Conservation (phyloP, 2,113 vertebrate species). For the Gnathonemus longibarbis region DNA sequence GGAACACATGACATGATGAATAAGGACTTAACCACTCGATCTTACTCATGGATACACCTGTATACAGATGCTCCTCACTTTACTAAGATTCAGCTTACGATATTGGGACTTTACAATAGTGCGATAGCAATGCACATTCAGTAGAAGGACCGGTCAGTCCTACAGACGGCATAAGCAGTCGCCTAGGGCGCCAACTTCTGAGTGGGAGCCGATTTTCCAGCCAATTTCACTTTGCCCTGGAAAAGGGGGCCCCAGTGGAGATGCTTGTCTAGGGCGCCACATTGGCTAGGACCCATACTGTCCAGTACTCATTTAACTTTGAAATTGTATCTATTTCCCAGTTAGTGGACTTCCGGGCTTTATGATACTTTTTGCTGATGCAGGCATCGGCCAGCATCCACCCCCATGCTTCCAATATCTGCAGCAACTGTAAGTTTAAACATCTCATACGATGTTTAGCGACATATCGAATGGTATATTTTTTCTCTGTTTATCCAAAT, state of each 20-base stretch:
- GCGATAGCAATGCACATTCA: neutral
- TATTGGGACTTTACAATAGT: neutral
- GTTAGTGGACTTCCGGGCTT: neutral
- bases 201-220: neutral
- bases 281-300: neutral
- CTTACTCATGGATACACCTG: neutral
- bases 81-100: neutral
- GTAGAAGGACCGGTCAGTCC: neutral
- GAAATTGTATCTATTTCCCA: neutral
- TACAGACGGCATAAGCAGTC: neutral
- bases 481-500: neutral
- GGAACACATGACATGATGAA: constrained; percentile 33
- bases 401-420: neutral
- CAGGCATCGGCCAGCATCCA: neutral
- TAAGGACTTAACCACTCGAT: neutral
- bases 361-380: neutral
- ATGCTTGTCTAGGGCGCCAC: neutral
- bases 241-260: neutral
- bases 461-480: neutral
- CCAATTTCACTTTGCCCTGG: neutral
- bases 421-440: neutral
- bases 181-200: neutral
- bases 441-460: neutral
- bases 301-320: neutral
- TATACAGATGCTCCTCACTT: neutral